Percentiles rank a stretch among this genome's conserved stretches.
Evolutionary conservation across 2,797 vertebrate species (phyloP).

Genomic region (Sternotherus odoratus): DNA sequence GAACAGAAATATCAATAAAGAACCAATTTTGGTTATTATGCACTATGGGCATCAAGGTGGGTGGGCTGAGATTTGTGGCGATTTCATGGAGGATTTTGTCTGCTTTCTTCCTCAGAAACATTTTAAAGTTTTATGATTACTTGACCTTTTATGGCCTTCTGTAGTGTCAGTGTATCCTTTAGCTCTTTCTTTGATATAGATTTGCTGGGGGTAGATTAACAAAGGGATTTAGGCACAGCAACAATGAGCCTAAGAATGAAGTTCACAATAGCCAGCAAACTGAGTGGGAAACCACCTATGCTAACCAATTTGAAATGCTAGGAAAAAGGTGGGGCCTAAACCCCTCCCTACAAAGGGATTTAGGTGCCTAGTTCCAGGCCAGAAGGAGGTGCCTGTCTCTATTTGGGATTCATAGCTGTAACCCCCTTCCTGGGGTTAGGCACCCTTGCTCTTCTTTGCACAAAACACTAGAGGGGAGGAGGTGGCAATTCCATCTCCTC

Average conservation of each 20-base stretch:
- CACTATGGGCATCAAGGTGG: neutral
- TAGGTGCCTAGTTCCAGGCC: neutral
- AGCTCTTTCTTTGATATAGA: neutral
- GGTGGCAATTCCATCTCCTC: neutral
- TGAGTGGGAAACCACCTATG: neutral
- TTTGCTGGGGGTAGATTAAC: neutral
- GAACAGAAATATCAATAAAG: neutral
- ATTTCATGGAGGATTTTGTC: neutral
- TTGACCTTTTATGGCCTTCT: neutral
- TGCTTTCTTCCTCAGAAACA: neutral
- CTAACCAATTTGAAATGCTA: neutral
- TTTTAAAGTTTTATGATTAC: neutral
- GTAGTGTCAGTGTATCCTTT: neutral
- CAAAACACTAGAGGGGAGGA: neutral
- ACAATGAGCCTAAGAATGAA: neutral
- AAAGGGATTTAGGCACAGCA: neutral
- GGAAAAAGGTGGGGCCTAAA: neutral
- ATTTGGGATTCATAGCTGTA: neutral
- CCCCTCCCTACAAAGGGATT: neutral
- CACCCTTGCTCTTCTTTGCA: neutral
- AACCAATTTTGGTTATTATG: neutral
- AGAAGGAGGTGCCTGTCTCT: neutral
- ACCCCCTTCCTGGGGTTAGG: neutral
- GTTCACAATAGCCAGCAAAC: neutral
- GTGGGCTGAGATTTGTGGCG: neutral